These are phyloP conservation scores for Hypena proboscidalis DNA, from an alignment of 2,888 invertebrate species.

Conservation along the genomic window DNA sequence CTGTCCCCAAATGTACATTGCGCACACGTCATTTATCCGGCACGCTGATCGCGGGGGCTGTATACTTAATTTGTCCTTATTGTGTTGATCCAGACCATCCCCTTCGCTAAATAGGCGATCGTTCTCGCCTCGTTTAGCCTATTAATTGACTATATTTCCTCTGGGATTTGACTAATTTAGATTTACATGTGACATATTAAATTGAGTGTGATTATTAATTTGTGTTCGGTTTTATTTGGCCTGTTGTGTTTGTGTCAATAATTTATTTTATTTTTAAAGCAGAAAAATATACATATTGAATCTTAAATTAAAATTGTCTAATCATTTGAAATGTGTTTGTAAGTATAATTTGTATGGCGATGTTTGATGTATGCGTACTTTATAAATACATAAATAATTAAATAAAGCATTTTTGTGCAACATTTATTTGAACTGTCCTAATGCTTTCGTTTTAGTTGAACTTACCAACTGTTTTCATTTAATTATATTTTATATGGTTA, in stretches of 20 bases:
- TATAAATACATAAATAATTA: too few species aligned
- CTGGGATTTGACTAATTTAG: conserved; percentile 49
- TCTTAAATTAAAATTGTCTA: too few species aligned
- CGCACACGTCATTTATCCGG: conserved; percentile 59
- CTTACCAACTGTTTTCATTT: too few species aligned
- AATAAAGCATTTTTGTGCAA: too few species aligned
- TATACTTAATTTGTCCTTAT: conserved; percentile 70
- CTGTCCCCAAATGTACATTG: conserved; percentile 38
- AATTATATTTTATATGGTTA: too few species aligned
- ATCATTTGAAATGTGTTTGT: too few species aligned
- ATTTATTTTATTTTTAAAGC: conserved; percentile 14
- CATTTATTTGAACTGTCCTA: too few species aligned
- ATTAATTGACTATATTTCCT: conserved; percentile 71
- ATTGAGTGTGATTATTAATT: conserved; percentile 22
- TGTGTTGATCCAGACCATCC: conserved; percentile 51
- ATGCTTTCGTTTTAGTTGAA: too few species aligned
- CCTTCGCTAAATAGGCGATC: conserved; percentile 48
- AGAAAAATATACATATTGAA: conserved; percentile 4
- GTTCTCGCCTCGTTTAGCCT: conserved; percentile 63
- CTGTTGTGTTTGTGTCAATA: conserved; percentile 2
- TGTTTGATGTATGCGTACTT: too few species aligned
- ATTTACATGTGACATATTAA: conserved; percentile 44
- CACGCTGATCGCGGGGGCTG: conserved; percentile 50
- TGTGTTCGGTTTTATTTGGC: conserved; percentile 25
- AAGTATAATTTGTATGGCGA: too few species aligned